Evolutionary conservation across 1,140 invertebrate species (phyloP).

Genomic region (Harpegnathos saltator): DNA sequence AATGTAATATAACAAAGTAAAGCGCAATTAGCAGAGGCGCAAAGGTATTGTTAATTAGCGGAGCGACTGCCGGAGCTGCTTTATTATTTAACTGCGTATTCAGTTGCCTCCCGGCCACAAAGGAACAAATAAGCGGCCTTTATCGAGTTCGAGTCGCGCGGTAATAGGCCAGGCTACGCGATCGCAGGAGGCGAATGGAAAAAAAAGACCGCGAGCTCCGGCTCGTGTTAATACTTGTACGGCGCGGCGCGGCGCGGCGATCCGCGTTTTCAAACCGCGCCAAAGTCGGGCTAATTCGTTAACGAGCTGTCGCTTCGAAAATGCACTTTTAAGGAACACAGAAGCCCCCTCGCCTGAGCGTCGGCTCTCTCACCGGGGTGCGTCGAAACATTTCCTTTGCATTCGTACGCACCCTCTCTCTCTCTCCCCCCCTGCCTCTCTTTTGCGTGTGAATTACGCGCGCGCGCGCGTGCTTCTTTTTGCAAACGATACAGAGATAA

Average conservation of each 20-base stretch:
- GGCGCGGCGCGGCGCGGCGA: constrained; percentile 30
- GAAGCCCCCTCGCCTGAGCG: constrained; percentile 9
- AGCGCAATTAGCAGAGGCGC: constrained; percentile 75
- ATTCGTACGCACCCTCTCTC: no score
- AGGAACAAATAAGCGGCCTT: constrained; percentile 71
- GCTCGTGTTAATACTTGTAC: constrained; percentile 39
- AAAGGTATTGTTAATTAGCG: constrained; percentile 76
- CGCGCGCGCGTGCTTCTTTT: no score
- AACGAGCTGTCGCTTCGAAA: constrained; percentile 35
- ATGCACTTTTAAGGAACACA: constrained; percentile 29
- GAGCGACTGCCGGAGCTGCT: constrained; percentile 71
- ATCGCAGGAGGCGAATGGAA: constrained; percentile 47
- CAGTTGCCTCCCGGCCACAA: constrained; percentile 72
- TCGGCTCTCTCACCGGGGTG: neutral
- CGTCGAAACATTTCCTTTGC: neutral
- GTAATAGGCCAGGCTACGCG: constrained; percentile 41
- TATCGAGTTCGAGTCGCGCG: constrained; percentile 70
- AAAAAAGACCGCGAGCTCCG: constrained; percentile 60
- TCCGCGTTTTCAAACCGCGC: constrained; percentile 48
- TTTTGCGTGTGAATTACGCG: no score
- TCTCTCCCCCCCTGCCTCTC: no score
- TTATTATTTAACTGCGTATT: constrained; percentile 75
- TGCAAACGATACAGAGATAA: no score
- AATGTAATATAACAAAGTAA: constrained; percentile 78
- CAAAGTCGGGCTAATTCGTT: constrained; percentile 51